Evolutionary conservation across 2,113 vertebrate genomes (phyloP).

Genomic region (Crotophaga sulcirostris): DNA sequence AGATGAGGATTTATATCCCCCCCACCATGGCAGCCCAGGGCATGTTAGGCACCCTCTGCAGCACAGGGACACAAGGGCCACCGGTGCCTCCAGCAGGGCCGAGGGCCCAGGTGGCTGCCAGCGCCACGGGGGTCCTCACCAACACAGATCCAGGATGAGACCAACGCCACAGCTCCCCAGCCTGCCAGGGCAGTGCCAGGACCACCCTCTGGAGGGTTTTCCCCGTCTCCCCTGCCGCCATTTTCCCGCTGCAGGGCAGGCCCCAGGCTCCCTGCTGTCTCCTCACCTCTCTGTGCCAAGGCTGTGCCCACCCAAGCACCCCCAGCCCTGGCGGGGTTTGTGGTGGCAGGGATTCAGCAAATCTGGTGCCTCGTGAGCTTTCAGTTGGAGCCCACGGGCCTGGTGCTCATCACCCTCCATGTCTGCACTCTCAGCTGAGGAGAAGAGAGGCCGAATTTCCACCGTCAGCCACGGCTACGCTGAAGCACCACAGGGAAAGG

Average conservation of each 20-base stretch:
- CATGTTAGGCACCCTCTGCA: rapidly evolving
- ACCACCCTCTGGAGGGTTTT: too few species aligned
- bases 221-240: neutral
- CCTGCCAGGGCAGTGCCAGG: too few species aligned
- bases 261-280: neutral
- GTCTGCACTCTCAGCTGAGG: rapidly evolving
- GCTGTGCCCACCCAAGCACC: rapidly evolving
- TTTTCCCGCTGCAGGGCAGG: neutral
- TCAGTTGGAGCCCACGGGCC: rapidly evolving
- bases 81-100: neutral
- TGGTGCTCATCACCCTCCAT: neutral
- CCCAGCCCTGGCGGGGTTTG: too few species aligned
- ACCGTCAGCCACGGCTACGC: rapidly evolving
- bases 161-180: rapidly evolving
- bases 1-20: neutral
- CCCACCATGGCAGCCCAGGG: rapidly evolving
- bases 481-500: rapidly evolving
- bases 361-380: neutral
- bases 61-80: rapidly evolving
- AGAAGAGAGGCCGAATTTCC: neutral
- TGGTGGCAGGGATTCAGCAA: neutral
- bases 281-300: neutral
- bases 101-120: neutral
- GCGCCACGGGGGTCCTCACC: rapidly evolving
- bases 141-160: neutral